These are phyloP conservation scores for Epizoanthus scotinus DNA, from an alignment of 92 coral and sea anemone species.

Conservation along the genomic window DNA sequence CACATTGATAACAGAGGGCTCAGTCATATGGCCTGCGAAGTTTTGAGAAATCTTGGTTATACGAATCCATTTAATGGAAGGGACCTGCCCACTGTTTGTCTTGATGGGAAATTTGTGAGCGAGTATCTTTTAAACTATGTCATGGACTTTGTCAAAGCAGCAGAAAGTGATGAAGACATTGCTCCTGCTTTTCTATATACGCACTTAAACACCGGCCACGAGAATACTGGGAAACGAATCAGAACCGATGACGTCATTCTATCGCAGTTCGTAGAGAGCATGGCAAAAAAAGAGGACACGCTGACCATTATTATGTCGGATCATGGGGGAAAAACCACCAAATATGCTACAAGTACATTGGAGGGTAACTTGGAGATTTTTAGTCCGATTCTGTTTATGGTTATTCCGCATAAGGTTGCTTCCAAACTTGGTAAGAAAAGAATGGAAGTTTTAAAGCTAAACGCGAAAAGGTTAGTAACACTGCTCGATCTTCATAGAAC, in stretches of 20 bases:
- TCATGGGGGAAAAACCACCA: constrained; percentile 89
- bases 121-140: constrained; percentile 71
- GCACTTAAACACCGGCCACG: constrained; percentile 92
- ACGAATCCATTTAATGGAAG: constrained; percentile 69
- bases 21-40: constrained; percentile 72
- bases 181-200: constrained; percentile 77
- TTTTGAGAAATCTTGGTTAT: constrained; percentile 49
- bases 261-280: constrained; percentile 62
- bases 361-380: constrained; percentile 83
- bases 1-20: constrained; percentile 77
- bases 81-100: constrained; percentile 50
- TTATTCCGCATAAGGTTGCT: constrained; percentile 85
- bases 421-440: constrained; percentile 65
- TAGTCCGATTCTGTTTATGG: constrained; percentile 87
- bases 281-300: constrained; percentile 71
- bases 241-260: constrained; percentile 70
- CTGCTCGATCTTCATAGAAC: constrained; percentile 69
- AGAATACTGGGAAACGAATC: constrained; percentile 77
- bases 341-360: constrained; percentile 71
- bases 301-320: constrained; percentile 84
- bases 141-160: constrained; percentile 49
- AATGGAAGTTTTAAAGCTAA: constrained; percentile 63
- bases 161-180: constrained; percentile 41
- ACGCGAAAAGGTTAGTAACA: constrained; percentile 79
- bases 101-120: constrained; percentile 71